phyloP scores from a whole-genome alignment of 2,113 vertebrate species.

The Heteronetta atricapilla region DNA sequence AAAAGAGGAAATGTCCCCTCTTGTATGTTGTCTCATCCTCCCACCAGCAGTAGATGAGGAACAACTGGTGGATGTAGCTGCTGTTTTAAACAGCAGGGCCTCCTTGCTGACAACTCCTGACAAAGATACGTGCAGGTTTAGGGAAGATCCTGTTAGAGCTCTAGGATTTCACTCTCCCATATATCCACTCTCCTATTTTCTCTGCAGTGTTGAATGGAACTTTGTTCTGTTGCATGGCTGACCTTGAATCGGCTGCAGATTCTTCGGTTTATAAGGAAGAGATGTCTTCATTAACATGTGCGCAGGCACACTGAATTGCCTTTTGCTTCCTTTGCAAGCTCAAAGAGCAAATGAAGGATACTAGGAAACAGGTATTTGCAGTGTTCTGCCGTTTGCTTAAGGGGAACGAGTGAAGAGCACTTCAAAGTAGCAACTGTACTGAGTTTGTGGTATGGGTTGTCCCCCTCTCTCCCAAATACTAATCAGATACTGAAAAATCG shows the following conservation, averaged over 20 bases:
- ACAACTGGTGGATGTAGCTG: not conserved
- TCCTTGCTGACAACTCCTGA: not conserved
- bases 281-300: not conserved
- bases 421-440: not conserved
- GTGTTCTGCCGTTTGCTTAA: not conserved
- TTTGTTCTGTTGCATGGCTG: not conserved
- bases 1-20: slow-evolving; percentile 73
- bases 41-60: slow-evolving; percentile 21
- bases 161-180: not conserved
- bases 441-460: not conserved
- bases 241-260: not conserved
- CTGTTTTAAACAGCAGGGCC: not conserved
- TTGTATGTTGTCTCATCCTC: slow-evolving; percentile 69
- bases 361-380: not conserved
- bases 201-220: not conserved
- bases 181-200: not conserved
- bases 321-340: not conserved
- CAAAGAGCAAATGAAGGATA: not conserved
- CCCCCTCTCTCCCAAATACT: not conserved
- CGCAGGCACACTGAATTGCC: not conserved
- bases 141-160: not conserved
- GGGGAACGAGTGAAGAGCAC: not conserved
- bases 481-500: not conserved
- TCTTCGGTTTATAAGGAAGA: not conserved
- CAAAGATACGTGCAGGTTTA: not conserved